A percentile compares a stretch with the other conserved stretches of the same genome.
Conservation (phyloP, 2,113 vertebrate species). For the Tautogolabrus adspersus region DNA sequence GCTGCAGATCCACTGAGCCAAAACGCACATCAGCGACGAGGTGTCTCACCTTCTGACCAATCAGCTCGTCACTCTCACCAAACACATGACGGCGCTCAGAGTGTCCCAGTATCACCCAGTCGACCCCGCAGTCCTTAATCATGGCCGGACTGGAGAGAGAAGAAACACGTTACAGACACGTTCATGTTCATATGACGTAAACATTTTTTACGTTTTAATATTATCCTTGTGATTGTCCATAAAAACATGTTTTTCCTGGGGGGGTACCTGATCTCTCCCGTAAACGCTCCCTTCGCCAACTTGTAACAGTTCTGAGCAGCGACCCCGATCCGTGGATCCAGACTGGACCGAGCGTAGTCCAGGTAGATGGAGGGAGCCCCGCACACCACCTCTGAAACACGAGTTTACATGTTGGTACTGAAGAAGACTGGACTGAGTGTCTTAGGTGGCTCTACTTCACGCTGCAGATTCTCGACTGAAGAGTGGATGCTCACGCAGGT, state of each 20-base stretch:
- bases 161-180: background rate
- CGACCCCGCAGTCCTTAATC: conserved; percentile 91
- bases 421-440: too few relatives aligned
- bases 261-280: conserved; percentile 92
- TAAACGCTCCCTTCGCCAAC: conserved; percentile 92
- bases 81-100: conserved; percentile 93
- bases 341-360: conserved; percentile 88
- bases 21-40: too few relatives aligned
- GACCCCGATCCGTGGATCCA: conserved; percentile 87
- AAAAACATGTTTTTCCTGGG: too few relatives aligned
- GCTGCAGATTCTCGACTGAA: too few relatives aligned
- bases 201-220: too few relatives aligned
- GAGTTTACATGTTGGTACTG: too few relatives aligned
- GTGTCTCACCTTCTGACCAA: conserved; percentile 87
- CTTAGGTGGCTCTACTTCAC: too few relatives aligned
- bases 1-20: too few relatives aligned
- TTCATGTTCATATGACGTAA: background rate
- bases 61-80: conserved; percentile 92
- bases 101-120: conserved; percentile 93
- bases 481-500: too few relatives aligned
- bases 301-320: conserved; percentile 95
- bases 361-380: conserved; percentile 91
- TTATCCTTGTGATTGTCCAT: too few relatives aligned
- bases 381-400: conserved; percentile 89
- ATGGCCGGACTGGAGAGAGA: conserved; percentile 87